phyloP scores from a whole-genome alignment of 2,113 vertebrate species.

The Myodes glareolus region DNA sequence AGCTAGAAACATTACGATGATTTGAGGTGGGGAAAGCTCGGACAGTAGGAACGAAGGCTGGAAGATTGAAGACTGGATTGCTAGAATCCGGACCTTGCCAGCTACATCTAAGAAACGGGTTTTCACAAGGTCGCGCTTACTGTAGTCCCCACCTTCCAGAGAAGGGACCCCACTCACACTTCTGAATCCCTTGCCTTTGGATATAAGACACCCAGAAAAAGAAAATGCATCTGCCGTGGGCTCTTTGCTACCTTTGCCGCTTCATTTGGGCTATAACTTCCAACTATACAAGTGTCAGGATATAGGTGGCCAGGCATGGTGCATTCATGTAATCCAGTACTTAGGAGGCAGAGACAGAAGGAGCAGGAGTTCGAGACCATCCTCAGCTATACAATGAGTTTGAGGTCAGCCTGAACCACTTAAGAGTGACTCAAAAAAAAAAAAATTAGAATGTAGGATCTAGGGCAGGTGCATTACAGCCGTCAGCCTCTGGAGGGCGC shows the following conservation, averaged over 20 bases:
- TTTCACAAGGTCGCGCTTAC: not conserved
- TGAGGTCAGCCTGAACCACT: not conserved
- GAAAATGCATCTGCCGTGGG: not conserved
- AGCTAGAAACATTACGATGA: slow-evolving; percentile 23
- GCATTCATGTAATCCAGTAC: not conserved
- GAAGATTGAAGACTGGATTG: not conserved
- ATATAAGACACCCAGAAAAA: slow-evolving; percentile 22
- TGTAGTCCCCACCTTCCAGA: slow-evolving; percentile 8
- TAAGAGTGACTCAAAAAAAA: not conserved
- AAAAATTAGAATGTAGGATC: not conserved
- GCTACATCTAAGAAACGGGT: slow-evolving; percentile 25
- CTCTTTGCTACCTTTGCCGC: not conserved
- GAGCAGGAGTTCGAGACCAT: not conserved
- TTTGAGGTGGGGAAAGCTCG: not conserved
- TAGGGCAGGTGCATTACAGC: slow-evolving; percentile 35
- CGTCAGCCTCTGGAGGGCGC: slow-evolving; percentile 56
- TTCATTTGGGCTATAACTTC: slow-evolving; percentile 1
- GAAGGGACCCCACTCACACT: not conserved
- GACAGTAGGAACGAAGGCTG: not conserved
- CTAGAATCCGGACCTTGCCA: slow-evolving; percentile 31
- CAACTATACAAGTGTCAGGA: not conserved
- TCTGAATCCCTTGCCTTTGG: not conserved
- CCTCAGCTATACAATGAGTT: not conserved
- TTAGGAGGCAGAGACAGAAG: not conserved
- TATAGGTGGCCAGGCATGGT: not conserved